Conservation (phyloP, 2,113 vertebrate genomes). For the Vulpes vulpes region DNA sequence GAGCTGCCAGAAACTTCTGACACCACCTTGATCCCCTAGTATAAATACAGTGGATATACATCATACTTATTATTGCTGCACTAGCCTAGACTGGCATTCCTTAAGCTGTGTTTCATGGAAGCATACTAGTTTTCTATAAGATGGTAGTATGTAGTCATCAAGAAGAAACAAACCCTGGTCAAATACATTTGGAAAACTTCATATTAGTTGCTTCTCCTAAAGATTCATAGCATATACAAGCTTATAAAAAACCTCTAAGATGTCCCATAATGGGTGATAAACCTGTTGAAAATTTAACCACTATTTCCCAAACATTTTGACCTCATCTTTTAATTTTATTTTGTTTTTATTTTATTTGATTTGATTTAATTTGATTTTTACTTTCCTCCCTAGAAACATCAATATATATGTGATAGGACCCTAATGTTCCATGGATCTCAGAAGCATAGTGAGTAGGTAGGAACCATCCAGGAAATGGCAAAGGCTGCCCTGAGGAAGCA, state of each 20-base stretch:
- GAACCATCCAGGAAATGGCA: background rate
- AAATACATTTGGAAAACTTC: constrained; percentile 43
- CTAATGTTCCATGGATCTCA: background rate
- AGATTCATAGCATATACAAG: background rate
- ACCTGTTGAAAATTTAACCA: background rate
- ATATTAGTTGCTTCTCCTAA: background rate
- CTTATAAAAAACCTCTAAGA: background rate
- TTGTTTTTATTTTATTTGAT: background rate
- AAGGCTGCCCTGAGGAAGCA: background rate
- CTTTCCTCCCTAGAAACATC: background rate
- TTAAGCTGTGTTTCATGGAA: constrained; percentile 37
- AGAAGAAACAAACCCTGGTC: background rate
- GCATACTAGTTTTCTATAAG: background rate
- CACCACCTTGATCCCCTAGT: background rate
- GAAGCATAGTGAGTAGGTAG: background rate
- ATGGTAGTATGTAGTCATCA: background rate
- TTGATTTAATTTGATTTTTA: background rate
- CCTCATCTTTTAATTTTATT: background rate
- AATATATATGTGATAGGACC: background rate
- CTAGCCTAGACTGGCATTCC: background rate
- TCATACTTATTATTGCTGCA: background rate
- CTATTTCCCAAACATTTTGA: background rate
- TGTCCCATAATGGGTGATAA: background rate
- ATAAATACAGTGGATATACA: background rate
- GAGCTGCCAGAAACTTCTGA: constrained; percentile 3